Evolutionary conservation across 2,113 vertebrate genomes (phyloP).

Genomic region (Henicopernis longicauda): DNA sequence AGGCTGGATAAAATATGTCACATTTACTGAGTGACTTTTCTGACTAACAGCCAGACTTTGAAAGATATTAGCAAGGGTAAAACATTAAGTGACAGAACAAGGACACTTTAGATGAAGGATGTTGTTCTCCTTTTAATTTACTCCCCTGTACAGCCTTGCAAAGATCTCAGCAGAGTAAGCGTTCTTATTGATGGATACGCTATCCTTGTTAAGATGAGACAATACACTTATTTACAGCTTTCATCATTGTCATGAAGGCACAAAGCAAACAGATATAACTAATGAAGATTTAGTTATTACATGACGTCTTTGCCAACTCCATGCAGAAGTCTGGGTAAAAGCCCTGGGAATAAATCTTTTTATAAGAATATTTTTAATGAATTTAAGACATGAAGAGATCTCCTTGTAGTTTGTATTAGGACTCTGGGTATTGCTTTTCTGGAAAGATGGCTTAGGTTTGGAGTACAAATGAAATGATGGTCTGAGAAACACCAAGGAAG

Average conservation of each 20-base stretch:
- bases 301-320: background rate
- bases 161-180: constrained; percentile 48
- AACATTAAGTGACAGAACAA: constrained; percentile 62
- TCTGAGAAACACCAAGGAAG: background rate
- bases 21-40: constrained; percentile 40
- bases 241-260: constrained; percentile 37
- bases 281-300: constrained; percentile 55
- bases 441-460: background rate
- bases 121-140: constrained; percentile 54
- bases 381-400: background rate
- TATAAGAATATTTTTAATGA: background rate
- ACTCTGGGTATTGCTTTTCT: background rate
- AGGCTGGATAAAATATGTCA: constrained; percentile 22
- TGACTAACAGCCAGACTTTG: constrained; percentile 47
- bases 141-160: constrained; percentile 38
- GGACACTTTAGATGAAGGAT: constrained; percentile 53
- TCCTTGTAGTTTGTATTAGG: background rate
- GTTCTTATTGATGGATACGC: constrained; percentile 59
- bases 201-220: constrained; percentile 49
- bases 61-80: constrained; percentile 62
- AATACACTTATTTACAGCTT: constrained; percentile 56
- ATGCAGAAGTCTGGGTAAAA: background rate
- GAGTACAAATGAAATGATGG: background rate
- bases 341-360: background rate
- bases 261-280: constrained; percentile 54